Evolutionary conservation across 2,113 vertebrate genomes (phyloP).

Genomic region (Leptosomus discolor): DNA sequence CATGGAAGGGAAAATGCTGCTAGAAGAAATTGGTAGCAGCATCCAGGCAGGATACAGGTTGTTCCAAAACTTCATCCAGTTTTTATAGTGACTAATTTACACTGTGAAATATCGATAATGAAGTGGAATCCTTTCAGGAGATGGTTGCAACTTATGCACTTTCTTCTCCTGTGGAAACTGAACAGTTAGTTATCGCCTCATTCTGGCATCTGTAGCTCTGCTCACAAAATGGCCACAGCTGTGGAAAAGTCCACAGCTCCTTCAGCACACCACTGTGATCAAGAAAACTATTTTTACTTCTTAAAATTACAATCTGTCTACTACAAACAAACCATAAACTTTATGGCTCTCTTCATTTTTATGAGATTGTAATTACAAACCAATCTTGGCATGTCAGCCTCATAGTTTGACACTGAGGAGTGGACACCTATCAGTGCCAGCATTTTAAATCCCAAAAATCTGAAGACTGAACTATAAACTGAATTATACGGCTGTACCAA

Average conservation of each 20-base stretch:
- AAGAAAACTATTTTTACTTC: not conserved
- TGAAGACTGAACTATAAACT: not conserved
- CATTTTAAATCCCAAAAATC: not conserved
- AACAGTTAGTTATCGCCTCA: too few relatives aligned
- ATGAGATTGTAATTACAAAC: not conserved
- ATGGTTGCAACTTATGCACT: not conserved
- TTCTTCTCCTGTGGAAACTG: not conserved
- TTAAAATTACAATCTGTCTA: not conserved
- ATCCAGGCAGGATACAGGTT: not conserved
- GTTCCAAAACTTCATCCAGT: not conserved
- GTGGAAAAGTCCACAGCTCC: not conserved
- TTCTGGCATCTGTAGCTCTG: not conserved
- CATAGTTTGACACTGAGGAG: fast-evolving
- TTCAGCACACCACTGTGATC: not conserved
- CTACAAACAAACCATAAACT: not conserved
- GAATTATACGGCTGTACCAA: not conserved
- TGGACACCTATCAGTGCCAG: fast-evolving
- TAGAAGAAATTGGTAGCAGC: not conserved
- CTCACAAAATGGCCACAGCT: not conserved
- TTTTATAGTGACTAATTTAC: not conserved
- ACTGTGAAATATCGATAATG: not conserved
- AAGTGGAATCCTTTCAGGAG: not conserved
- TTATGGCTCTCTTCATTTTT: not conserved
- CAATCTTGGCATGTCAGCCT: not conserved
- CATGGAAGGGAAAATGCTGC: not conserved